phyloP scores from a whole-genome alignment of 92 coral and sea anemone genomes.

The Zoanthus solanderi region DNA sequence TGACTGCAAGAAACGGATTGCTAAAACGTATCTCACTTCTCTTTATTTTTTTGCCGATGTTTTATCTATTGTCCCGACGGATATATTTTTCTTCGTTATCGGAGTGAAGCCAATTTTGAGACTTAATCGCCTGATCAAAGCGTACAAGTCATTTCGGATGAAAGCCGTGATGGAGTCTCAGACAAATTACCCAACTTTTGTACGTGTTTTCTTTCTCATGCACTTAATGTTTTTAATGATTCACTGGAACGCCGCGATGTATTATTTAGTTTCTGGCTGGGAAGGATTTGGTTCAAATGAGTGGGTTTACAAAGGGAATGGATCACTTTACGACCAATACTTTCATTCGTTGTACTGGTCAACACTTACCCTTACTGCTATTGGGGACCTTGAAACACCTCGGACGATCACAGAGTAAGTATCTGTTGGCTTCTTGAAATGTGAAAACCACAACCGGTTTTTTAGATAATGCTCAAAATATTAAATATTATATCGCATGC shows the following conservation, averaged over 20 bases:
- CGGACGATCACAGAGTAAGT: constrained; percentile 92
- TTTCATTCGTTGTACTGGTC: constrained; percentile 97
- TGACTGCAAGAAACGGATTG: constrained; percentile 63
- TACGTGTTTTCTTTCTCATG: constrained; percentile 85
- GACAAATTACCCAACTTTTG: constrained; percentile 88
- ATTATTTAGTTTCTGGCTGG: constrained; percentile 83
- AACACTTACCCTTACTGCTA: constrained; percentile 89
- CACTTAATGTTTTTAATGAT: constrained; percentile 94
- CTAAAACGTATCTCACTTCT: constrained; percentile 69
- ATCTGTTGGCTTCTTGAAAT: neutral
- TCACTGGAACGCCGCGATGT: constrained; percentile 97
- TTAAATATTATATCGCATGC: neutral
- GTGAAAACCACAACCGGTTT: neutral
- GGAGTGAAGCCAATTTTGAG: constrained; percentile 80
- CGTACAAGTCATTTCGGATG: constrained; percentile 82
- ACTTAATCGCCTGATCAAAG: constrained; percentile 79
- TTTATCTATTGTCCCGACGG: constrained; percentile 82
- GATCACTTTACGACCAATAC: constrained; percentile 92
- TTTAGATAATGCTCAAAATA: neutral
- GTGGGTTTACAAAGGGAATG: constrained; percentile 95
- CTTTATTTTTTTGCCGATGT: constrained; percentile 75
- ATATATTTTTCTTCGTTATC: constrained; percentile 74
- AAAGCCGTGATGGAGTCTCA: constrained; percentile 91
- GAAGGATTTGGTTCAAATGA: constrained; percentile 94
- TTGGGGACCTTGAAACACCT: constrained; percentile 94